Conservation (phyloP, 2,797 vertebrate genomes). For the Manis pentadactyla region DNA sequence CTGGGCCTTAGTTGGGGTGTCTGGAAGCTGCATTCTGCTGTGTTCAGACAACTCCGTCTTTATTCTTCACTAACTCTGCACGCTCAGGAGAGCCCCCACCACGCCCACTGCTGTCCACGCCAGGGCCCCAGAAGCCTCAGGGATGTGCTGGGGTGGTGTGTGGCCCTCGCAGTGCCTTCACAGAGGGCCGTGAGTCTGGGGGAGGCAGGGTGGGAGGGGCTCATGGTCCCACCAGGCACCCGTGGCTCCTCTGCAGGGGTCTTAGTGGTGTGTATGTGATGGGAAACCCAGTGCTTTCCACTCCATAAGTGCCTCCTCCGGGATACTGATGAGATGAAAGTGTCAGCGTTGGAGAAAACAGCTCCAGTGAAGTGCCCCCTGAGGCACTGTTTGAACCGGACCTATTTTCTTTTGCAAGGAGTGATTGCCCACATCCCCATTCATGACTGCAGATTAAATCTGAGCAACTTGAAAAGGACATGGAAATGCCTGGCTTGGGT, state of each 20-base stretch:
- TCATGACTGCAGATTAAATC: too few species aligned
- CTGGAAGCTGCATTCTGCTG: neutral
- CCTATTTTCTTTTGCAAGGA: neutral
- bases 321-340: neutral
- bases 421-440: too few species aligned
- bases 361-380: too few species aligned
- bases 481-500: fast-evolving
- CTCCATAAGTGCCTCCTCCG: neutral
- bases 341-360: neutral
- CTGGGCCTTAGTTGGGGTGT: neutral
- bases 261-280: neutral
- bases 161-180: neutral
- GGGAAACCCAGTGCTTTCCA: too few species aligned
- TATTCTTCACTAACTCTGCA: neutral
- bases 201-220: neutral
- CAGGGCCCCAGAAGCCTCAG: neutral
- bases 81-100: neutral
- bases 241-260: neutral
- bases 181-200: fast-evolving
- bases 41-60: fast-evolving
- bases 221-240: neutral
- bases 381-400: neutral
- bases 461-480: too few species aligned
- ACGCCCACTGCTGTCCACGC: fast-evolving
- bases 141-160: neutral